A percentile compares a stretch with the other conserved stretches of the same genome.
These are phyloP conservation scores for Thaleichthys pacificus DNA, from an alignment of 2,797 vertebrate genomes.

Conservation along the genomic window DNA sequence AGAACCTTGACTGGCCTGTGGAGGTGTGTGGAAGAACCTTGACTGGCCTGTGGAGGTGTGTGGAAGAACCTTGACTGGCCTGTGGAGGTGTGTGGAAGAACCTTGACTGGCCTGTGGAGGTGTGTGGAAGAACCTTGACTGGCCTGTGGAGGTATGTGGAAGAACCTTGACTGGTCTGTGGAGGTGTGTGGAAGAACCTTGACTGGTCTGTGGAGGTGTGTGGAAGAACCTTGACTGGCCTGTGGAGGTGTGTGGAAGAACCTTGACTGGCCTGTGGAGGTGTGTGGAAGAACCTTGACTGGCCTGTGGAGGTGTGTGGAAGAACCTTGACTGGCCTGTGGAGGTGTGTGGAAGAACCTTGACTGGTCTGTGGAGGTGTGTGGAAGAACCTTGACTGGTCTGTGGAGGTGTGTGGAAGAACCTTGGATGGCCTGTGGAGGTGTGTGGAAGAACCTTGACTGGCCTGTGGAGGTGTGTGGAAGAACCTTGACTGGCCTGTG, in stretches of 20 bases:
- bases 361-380: background rate
- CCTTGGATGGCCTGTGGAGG: background rate
- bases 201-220: background rate
- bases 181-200: background rate
- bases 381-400: too few species aligned
- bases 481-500: background rate
- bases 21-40: background rate
- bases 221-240: background rate
- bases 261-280: background rate
- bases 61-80: background rate
- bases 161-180: too few species aligned
- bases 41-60: background rate
- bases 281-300: background rate
- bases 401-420: background rate
- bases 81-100: too few species aligned
- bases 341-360: background rate
- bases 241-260: background rate
- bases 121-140: slow-evolving; percentile 1
- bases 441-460: background rate
- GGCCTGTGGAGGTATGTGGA: background rate
- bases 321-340: too few species aligned
- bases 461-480: background rate
- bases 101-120: too few species aligned
- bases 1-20: background rate
- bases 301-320: background rate